Percentiles rank a stretch among this genome's conserved stretches.
phyloP scores from a whole-genome alignment of 2,888 invertebrate species.

The Drosophila infuscata region DNA sequence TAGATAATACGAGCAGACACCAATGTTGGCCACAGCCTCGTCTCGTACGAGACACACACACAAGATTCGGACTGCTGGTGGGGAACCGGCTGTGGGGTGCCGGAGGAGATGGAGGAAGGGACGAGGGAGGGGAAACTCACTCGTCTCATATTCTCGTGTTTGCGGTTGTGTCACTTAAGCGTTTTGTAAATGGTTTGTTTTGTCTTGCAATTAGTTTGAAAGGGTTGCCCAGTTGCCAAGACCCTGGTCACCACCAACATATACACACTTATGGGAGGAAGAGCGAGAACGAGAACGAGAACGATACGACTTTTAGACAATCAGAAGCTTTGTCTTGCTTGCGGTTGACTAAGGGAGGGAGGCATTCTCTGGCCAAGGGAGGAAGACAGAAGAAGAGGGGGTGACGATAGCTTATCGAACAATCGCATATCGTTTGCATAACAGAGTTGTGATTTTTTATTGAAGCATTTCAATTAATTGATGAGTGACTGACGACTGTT shows the following conservation, averaged over 20 bases:
- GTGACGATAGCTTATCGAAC: neutral
- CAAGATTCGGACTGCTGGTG: neutral
- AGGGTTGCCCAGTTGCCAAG: constrained; percentile 66
- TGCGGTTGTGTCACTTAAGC: constrained; percentile 78
- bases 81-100: constrained; percentile 9
- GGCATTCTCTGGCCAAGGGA: neutral
- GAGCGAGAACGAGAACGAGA: constrained; percentile 6
- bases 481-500: constrained; percentile 17
- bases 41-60: constrained; percentile 31
- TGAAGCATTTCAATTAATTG: constrained; percentile 43
- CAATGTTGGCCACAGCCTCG: constrained; percentile 47
- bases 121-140: neutral
- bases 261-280: neutral
- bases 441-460: constrained; percentile 36
- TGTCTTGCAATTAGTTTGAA: constrained; percentile 80
- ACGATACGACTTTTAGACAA: constrained; percentile 51
- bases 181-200: constrained; percentile 81
- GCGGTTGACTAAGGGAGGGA: neutral
- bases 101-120: neutral
- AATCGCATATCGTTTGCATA: constrained; percentile 39
- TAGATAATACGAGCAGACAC: constrained; percentile 73
- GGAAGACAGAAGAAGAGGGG: neutral
- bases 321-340: constrained; percentile 57
- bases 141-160: constrained; percentile 73
- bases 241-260: constrained; percentile 1